A percentile compares a stretch with the other conserved stretches of the same genome.
Evolutionary conservation across 2,888 invertebrate genomes (phyloP).

Genomic region (Microctonus aethiopoides): DNA sequence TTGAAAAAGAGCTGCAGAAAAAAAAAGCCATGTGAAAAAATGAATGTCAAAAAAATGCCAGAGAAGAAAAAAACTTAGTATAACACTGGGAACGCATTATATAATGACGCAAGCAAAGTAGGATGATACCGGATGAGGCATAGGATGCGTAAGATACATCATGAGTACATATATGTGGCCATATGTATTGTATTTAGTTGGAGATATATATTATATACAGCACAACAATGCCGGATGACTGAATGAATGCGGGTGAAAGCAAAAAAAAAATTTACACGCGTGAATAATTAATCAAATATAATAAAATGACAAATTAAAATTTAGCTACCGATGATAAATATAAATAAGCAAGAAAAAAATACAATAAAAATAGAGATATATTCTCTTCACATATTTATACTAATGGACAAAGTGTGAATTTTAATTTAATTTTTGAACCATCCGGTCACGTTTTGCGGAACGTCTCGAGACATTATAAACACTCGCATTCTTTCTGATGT

Average conservation of each 20-base stretch:
- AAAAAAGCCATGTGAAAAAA: conserved; percentile 1
- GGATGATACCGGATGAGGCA: not conserved
- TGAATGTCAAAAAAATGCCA: not conserved
- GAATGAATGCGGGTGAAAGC: not conserved
- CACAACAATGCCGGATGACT: conserved; percentile 15
- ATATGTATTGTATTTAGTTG: not conserved
- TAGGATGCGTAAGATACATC: conserved; percentile 1
- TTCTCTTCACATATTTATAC: not conserved
- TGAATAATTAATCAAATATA: conserved; percentile 2
- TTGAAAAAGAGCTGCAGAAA: not conserved
- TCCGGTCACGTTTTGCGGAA: conserved; percentile 24
- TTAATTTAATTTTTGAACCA: conserved; percentile 18
- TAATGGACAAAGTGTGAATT: not conserved
- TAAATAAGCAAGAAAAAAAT: too few relatives aligned
- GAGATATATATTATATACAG: conserved; percentile 6
- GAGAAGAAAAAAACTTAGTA: not conserved
- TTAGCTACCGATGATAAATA: not conserved
- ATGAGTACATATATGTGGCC: not conserved
- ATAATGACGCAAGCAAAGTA: conserved; percentile 24
- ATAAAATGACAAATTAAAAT: not conserved
- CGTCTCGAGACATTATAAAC: conserved; percentile 26
- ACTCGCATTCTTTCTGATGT: conserved; percentile 26
- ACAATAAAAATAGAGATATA: too few relatives aligned
- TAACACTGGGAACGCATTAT: conserved; percentile 26
- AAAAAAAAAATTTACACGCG: not conserved